Evolutionary conservation across 2,888 invertebrate species (phyloP), one percentile per base, ranked within the genome.

Genomic region (Watsonalla cultraria): DNA sequence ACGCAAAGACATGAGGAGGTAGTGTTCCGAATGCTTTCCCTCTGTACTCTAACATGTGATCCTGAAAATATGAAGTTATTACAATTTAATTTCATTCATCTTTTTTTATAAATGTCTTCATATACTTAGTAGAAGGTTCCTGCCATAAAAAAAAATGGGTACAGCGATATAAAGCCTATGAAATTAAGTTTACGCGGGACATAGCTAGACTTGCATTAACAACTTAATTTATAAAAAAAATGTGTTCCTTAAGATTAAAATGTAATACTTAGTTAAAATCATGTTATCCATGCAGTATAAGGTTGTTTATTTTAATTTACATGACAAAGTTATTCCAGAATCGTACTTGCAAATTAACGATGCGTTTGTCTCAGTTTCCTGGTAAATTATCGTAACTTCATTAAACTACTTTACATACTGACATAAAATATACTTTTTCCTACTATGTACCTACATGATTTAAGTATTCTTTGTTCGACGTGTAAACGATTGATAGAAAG

Each of bases 1-100:
- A 88, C 6, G 97, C 97, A 87, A 97, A 97, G 46, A 97, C 96
- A 84, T 97, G 97, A 0, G 97, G 97, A 67, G 96, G 95, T 73
- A 96, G 86, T 45, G 93, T 91, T 33, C 96, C 96, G 82, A 97
- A 92, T 76, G 97, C 96, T 78, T 94, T 94, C 47, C 95, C 95
- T 71, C 96, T 94, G 84, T 97, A 97, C 76, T 94, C 93, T 75
- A 93, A 93, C 78, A 97, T 96, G 78, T 95, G 93, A 65, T 95
- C 95, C 97, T 97, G 90, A 39, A 91, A 91, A 62, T 62, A 45
- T 39, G 35, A 56, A 24, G 24, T 2, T 24, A 34, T 54, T 54
- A 55, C 6, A 47, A n/a, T n/a, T 39, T 39, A 39, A 39, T 24
- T 24, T 24, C 24, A 24, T 24, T 24, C 24, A 24, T 4, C 24